Conservation (phyloP, 2,113 vertebrate species). For the Hystrix cristata region DNA sequence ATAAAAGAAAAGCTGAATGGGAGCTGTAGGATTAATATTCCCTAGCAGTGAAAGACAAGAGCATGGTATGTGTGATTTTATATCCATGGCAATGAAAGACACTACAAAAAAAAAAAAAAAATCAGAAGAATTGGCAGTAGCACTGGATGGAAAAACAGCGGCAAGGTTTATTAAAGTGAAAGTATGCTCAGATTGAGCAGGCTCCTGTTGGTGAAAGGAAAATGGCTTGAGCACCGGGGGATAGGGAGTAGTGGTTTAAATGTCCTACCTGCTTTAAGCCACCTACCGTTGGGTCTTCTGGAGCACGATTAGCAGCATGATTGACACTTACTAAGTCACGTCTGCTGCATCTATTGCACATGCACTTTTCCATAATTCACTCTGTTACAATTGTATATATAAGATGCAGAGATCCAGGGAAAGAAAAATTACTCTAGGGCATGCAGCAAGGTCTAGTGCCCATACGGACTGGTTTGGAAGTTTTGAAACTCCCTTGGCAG, state of each 20-base stretch:
- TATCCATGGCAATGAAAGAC: background rate
- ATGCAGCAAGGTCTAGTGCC: background rate
- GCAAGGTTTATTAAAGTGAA: background rate
- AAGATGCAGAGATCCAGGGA: background rate
- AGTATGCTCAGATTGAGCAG: background rate
- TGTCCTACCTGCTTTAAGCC: background rate
- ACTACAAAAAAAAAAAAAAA: background rate
- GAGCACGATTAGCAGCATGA: background rate
- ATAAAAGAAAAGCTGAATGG: background rate
- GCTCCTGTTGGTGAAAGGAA: background rate
- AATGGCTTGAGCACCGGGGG: background rate
- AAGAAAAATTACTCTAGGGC: background rate
- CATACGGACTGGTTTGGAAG: background rate
- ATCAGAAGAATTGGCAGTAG: background rate
- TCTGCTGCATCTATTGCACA: background rate
- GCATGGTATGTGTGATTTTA: background rate
- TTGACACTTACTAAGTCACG: background rate
- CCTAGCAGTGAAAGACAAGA: background rate
- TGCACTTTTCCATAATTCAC: background rate
- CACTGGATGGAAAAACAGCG: background rate
- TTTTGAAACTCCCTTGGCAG: background rate
- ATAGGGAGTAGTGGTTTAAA: background rate
- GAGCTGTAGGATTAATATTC: background rate
- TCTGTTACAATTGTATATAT: background rate
- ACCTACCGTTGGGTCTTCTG: background rate